phyloP scores from a whole-genome alignment of 1,140 invertebrate species.

The Vollenhovia emeryi region DNA sequence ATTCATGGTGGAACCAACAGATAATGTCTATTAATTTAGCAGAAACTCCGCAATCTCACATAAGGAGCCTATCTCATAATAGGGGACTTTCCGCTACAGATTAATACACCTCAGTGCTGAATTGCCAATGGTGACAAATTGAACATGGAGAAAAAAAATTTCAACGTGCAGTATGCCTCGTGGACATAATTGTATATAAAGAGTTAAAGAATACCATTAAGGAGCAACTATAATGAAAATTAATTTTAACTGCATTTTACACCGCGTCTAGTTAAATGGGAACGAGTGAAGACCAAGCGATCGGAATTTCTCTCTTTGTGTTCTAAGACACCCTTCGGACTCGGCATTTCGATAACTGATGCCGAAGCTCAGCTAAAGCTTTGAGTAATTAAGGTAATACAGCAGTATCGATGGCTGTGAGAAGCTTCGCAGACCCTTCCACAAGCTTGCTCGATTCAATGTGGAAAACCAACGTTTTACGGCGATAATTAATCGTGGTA shows the following conservation, averaged over 20 bases:
- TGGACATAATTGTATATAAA: neutral
- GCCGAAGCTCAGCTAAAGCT: neutral
- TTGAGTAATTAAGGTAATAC: slow-evolving; percentile 50
- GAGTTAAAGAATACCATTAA: neutral
- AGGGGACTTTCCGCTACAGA: too few relatives aligned
- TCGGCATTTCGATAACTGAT: slow-evolving; percentile 36
- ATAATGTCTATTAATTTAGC: too few relatives aligned
- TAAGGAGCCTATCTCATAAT: too few relatives aligned
- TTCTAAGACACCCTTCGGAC: neutral
- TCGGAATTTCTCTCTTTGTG: slow-evolving; percentile 24
- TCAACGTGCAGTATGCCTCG: neutral
- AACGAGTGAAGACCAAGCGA: neutral
- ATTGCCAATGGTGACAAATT: neutral
- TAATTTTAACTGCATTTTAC: slow-evolving; percentile 19
- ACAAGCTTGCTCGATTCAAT: neutral
- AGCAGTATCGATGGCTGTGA: slow-evolving; percentile 6
- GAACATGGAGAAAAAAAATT: neutral
- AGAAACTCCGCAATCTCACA: too few relatives aligned
- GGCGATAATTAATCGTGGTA: slow-evolving; percentile 3
- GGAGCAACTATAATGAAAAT: slow-evolving; percentile 23
- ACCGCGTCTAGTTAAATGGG: neutral
- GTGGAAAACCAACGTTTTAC: neutral
- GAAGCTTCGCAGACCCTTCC: neutral
- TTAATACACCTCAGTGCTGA: neutral
- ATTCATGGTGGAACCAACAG: too few relatives aligned